Base-by-base conservation (phyloP, 23 tunicate species). In the Ciona savignyi region DNA sequence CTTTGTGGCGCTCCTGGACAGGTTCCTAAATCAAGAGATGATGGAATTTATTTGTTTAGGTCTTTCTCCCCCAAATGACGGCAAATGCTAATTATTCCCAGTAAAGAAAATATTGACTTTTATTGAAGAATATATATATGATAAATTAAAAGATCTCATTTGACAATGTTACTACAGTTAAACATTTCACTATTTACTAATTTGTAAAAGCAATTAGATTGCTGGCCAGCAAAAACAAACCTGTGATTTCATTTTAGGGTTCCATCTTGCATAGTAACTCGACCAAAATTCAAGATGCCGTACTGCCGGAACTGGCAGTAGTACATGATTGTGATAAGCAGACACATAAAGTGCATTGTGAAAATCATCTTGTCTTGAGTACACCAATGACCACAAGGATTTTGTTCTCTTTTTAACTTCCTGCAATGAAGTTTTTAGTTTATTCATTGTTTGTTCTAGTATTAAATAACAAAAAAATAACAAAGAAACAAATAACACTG, bases 281-380 rank as follows among this genome's bases (percentile, higher is more conserved):
- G 89, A 60, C 97, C 97, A 91, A 3, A 91, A 83, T 30, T 85
- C 91, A 30, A 91, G 85, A 76, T 91, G 97, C 25, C 97, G 31
- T 34, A 85, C 70, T 21, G 97, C 84, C 33, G 97, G 85, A n/a
- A 80, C 71, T 0, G 97, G 97, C 19, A 91, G 78, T 20, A 91
- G 66, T 3, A 91, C 91, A 69, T 91, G 97, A 60, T 91, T 89
- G 34, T 85, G 76, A 77, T 91, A 91, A 25, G 97, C 84, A 3
- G 97, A 76, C 3, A 74, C 85, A 51, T 83, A 91, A 25, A 91
- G 83, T 3, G 97, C 91, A 65, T 91, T 91, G n/a, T 84, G 66
- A 64, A 80, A 91, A 63, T 91, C 91, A 6, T 85, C 83, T 22
- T 75, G 68, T 64, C 78, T 34, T 11, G 84, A 64, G 30, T 62